Evolutionary conservation across 2,888 invertebrate genomes (phyloP).

Genomic region (Orchesellides sinensis): DNA sequence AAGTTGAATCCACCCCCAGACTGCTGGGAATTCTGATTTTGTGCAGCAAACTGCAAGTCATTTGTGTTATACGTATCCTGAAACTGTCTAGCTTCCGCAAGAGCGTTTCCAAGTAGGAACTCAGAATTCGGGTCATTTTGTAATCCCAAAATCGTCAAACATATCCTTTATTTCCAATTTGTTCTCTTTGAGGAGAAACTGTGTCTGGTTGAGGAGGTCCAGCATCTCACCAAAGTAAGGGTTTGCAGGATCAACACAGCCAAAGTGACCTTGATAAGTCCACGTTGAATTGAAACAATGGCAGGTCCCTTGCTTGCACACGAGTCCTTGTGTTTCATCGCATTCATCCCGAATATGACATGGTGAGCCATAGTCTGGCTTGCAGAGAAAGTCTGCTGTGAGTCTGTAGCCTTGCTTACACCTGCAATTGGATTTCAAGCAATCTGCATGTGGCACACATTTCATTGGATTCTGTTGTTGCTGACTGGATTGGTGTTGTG

Average conservation of each 20-base stretch:
- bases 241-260: conserved; percentile 53
- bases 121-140: conserved; percentile 44
- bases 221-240: conserved; percentile 59
- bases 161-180: conserved; percentile 52
- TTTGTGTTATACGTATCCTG: conserved; percentile 50
- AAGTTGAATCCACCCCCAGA: not conserved
- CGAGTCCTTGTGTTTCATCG: conserved; percentile 42
- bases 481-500: too few relatives aligned
- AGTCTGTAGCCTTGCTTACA: conserved; percentile 53
- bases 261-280: conserved; percentile 58
- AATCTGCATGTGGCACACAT: conserved; percentile 59
- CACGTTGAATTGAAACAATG: conserved; percentile 56
- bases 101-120: conserved; percentile 14
- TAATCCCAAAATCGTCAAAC: conserved; percentile 44
- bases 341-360: conserved; percentile 46
- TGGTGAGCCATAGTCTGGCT: conserved; percentile 43
- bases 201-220: conserved; percentile 52
- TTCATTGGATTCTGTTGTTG: not conserved
- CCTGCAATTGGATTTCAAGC: conserved; percentile 30
- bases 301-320: conserved; percentile 37
- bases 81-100: conserved; percentile 41
- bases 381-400: conserved; percentile 47
- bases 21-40: conserved; percentile 31
- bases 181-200: conserved; percentile 55
- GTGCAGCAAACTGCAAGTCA: conserved; percentile 55